These are phyloP conservation scores for Agrochola litura DNA, from an alignment of 2,888 invertebrate species.

Conservation along the genomic window DNA sequence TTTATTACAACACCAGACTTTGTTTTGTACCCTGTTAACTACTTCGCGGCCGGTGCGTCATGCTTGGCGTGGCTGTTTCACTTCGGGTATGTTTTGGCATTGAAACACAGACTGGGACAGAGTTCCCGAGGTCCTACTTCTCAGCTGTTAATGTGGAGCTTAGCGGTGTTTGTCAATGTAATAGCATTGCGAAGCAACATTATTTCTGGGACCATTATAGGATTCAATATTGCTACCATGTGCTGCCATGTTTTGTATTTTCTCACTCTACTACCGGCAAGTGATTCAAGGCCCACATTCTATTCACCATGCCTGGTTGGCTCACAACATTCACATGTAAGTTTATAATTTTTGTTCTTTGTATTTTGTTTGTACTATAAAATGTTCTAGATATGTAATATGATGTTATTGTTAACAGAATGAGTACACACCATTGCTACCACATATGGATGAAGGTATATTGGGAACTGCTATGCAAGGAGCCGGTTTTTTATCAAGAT, in stretches of 20 bases:
- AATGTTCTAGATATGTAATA: background rate
- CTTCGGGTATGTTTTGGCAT: slow-evolving; percentile 93
- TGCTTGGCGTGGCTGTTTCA: slow-evolving; percentile 96
- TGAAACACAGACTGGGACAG: slow-evolving; percentile 91
- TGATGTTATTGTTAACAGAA: slow-evolving; percentile 79
- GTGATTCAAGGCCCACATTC: slow-evolving; percentile 85
- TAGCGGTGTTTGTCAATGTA: slow-evolving; percentile 92
- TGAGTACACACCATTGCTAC: slow-evolving; percentile 91
- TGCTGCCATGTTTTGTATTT: slow-evolving; percentile 93
- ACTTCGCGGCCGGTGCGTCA: slow-evolving; percentile 93
- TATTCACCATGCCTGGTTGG: slow-evolving; percentile 87
- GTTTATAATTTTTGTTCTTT: slow-evolving; percentile 60
- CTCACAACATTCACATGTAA: slow-evolving; percentile 89
- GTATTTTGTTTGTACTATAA: slow-evolving; percentile 1
- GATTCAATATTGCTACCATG: slow-evolving; percentile 91
- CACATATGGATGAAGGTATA: slow-evolving; percentile 93
- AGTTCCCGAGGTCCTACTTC: slow-evolving; percentile 94
- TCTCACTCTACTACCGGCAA: slow-evolving; percentile 93
- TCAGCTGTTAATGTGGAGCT: slow-evolving; percentile 92
- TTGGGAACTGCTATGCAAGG: slow-evolving; percentile 96
- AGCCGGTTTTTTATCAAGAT: slow-evolving; percentile 92
- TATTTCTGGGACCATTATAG: slow-evolving; percentile 86
- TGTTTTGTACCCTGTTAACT: slow-evolving; percentile 92
- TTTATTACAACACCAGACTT: slow-evolving; percentile 88
- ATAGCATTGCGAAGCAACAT: slow-evolving; percentile 93